A percentile compares a stretch with the other conserved stretches of the same genome.
Conservation (phyloP, 2,888 invertebrate species). For the Phyllotreta striolata region DNA sequence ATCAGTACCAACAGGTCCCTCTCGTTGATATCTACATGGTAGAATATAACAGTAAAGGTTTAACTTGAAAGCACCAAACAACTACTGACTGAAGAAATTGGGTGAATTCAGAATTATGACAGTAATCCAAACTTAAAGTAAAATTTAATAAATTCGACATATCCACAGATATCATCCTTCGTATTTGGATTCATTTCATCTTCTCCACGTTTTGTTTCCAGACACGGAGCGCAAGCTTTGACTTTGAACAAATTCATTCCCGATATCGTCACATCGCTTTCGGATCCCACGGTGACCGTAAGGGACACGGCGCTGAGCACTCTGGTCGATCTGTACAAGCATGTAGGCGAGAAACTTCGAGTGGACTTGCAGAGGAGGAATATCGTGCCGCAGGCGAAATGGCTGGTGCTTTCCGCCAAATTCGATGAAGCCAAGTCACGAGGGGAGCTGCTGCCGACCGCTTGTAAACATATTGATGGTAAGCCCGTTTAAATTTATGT, state of each 20-base stretch:
- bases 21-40: too few species aligned
- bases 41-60: too few species aligned
- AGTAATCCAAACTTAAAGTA: too few species aligned
- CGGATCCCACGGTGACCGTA: slow-evolving; percentile 87
- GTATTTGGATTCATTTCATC: too few species aligned
- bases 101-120: too few species aligned
- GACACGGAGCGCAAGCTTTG: slow-evolving; percentile 86
- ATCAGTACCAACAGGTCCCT: too few species aligned
- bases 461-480: slow-evolving; percentile 60
- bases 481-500: slow-evolving; percentile 46
- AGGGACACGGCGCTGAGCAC: slow-evolving; percentile 87
- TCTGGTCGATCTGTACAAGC: slow-evolving; percentile 88
- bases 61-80: too few species aligned
- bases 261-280: slow-evolving; percentile 80
- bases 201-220: too few species aligned
- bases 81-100: too few species aligned
- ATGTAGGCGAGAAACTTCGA: slow-evolving; percentile 89
- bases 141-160: too few species aligned
- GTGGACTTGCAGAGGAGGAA: slow-evolving; percentile 84
- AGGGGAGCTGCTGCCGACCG: slow-evolving; percentile 76
- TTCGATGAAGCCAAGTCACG: slow-evolving; percentile 87
- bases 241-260: slow-evolving; percentile 84
- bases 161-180: too few species aligned
- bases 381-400: slow-evolving; percentile 76
- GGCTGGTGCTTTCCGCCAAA: slow-evolving; percentile 75